Evolutionary conservation across 53 echinoderm and acorn worm species (phyloP), one percentile per base, ranked within the genome.

Genomic region (Mesocentrotus franciscanus): DNA sequence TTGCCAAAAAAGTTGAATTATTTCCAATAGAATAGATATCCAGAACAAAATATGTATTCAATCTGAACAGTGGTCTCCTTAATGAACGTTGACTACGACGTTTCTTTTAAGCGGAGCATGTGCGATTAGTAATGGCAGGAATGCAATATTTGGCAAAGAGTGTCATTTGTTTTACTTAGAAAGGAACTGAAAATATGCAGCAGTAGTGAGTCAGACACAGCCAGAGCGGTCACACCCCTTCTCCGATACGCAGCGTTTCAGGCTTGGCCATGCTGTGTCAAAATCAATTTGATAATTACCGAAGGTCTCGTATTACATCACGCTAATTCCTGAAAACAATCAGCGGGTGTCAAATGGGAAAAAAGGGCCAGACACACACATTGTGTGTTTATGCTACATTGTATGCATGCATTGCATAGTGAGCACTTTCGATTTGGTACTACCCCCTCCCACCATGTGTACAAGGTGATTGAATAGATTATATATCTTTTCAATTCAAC

Each of bases 261-360:
- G 85, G 85, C 85, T n/a, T 17, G 11, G 85, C 57, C 85, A 27
- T 27, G 26, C 85, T 57, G 85, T 85, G 85, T 72, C 71, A 92
- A 92, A 92, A 92, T 92, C 92, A 92, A 92, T 92, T 72, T 68
- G 68, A 92, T 92, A 92, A 92, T 92, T 92, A 92, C 36, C 72
- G 16, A 72, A 92, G 92, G 92, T 92, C 92, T 92, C 92, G 71
- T n/a, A 92, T 92, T 92, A 92, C 92, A 92, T 71, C 92, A 92
- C 57, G 17, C 66, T 66, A 90, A 66, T 90, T 90, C 91, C 91
- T 90, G 91, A 90, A 90, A 90, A 90, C 91, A 90, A 90, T 90
- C 91, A 33, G 85, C 58, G 85, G 85, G 58, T 85, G 85, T 85
- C 85, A 58, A 49, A 26, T 57, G 11, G 85, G 10, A n/a, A 64